Base-by-base conservation (phyloP, 2,797 vertebrate species). In the Danio kyathit region DNA sequence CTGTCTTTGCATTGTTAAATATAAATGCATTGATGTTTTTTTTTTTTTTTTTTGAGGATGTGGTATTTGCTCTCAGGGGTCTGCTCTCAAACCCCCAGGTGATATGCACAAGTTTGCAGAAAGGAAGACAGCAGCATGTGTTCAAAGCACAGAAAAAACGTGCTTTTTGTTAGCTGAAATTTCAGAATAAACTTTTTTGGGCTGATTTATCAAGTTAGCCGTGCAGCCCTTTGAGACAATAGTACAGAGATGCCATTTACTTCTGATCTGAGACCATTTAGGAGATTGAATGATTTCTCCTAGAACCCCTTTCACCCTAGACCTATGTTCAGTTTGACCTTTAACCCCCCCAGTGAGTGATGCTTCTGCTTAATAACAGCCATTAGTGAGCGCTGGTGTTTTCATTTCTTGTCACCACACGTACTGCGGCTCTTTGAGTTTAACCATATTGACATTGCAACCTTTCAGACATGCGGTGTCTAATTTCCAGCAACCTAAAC, bases 261-360 rank as follows among this genome's bases (percentile, higher is more conserved):
- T 16, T 12, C 71, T 59, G 71, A 59, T 77, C 66, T 52, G 57
- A 60, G 46, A 79, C 8, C 46, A 64, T 16, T 73, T 59, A 66
- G 17, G 13, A 13, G 6, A 19, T 57, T 43, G n/a, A 73, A 57
- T 57, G n/a, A 9, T 72, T 57, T 44, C 17, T 73, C 9, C 21
- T 21, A 46, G 40, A 73, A 54, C 43, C 38, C 44, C 29, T n/a
- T 38, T 52, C 13, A 48, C 65, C 51, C 66, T 21, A 41, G 56
- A 52, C 56, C 74, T 64, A 63, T 80, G 76, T 72, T 80, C 74
- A 70, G 16, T 46, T 60, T 85, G 77, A 80, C 83, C 84, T 84
- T 81, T 81, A 38, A 51, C 61, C 49, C 56, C n/a, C 29, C 16
- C 38, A 29, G 49, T 57, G 56, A 83, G 66, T 73, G 43, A 65